These are phyloP conservation scores for Chironomus tepperi DNA, from an alignment of 1,140 invertebrate species.

Conservation along the genomic window DNA sequence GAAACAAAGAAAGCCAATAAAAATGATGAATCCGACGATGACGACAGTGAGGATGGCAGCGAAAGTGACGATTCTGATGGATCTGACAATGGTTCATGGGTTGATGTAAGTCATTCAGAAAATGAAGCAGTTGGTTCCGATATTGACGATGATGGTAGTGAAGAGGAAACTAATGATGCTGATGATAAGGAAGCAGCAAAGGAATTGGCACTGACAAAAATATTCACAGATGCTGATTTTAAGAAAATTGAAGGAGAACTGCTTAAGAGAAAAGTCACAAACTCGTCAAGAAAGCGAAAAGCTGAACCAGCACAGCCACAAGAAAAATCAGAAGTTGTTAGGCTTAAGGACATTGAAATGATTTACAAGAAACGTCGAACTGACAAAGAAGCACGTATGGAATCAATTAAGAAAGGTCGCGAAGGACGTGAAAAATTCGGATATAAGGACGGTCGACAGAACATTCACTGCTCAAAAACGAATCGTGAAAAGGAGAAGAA, in stretches of 20 bases:
- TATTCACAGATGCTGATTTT: constrained; percentile 95
- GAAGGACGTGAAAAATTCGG: constrained; percentile 84
- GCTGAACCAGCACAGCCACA: constrained; percentile 44
- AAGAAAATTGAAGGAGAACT: constrained; percentile 75
- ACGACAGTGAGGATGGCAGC: too few species aligned
- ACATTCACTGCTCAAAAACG: constrained; percentile 84
- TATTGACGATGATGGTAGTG: constrained; percentile 27
- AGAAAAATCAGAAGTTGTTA: constrained; percentile 66
- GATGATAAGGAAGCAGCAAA: constrained; percentile 37
- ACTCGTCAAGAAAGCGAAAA: constrained; percentile 55
- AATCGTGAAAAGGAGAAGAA: constrained; percentile 88
- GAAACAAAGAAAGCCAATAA: background rate
- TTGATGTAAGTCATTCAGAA: constrained; percentile 5
- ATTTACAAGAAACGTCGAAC: constrained; percentile 87
- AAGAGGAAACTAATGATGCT: constrained; percentile 29
- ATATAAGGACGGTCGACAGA: constrained; percentile 72
- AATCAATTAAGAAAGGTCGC: constrained; percentile 73
- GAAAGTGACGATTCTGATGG: too few species aligned
- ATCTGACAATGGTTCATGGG: background rate
- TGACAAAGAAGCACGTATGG: constrained; percentile 78
- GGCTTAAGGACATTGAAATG: constrained; percentile 84
- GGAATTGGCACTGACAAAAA: constrained; percentile 49
- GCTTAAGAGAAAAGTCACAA: constrained; percentile 69
- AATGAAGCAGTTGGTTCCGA: constrained; percentile 26
- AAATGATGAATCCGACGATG: background rate